These are phyloP conservation scores for Scaptodrosophila latifasciaeformis DNA, from an alignment of 2,888 invertebrate genomes.

Conservation along the genomic window DNA sequence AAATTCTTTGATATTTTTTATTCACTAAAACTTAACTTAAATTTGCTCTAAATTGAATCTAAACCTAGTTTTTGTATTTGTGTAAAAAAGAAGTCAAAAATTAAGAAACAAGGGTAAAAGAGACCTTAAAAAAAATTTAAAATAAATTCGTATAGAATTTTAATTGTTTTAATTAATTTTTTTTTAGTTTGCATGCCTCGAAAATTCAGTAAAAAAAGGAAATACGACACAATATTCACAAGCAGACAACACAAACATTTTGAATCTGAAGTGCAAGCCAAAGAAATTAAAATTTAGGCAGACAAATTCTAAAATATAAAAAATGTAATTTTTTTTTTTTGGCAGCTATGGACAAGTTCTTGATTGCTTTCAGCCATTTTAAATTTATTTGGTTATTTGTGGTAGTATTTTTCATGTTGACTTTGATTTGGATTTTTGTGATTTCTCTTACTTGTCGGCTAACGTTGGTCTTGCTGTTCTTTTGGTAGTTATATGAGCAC, in stretches of 20 bases:
- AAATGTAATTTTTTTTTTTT: background rate
- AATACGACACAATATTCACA: slow-evolving; percentile 5
- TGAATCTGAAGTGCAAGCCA: slow-evolving; percentile 37
- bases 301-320: slow-evolving; percentile 15
- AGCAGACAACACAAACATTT: slow-evolving; percentile 1
- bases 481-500: slow-evolving; percentile 57
- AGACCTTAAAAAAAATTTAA: slow-evolving; percentile 5
- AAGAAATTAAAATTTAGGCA: slow-evolving; percentile 35
- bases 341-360: slow-evolving; percentile 27
- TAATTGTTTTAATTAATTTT: background rate
- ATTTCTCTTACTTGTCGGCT: slow-evolving; percentile 51
- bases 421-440: slow-evolving; percentile 1
- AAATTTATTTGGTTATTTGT: too few species aligned
- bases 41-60: slow-evolving; percentile 13
- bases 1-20: slow-evolving; percentile 21
- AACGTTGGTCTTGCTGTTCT: slow-evolving; percentile 4
- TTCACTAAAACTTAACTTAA: slow-evolving; percentile 39
- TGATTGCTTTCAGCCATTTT: slow-evolving; percentile 23
- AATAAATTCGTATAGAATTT: slow-evolving; percentile 9
- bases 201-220: too few species aligned
- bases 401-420: too few species aligned
- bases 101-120: background rate
- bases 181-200: background rate
- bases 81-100: too few species aligned
- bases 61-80: slow-evolving; percentile 10